Base-by-base conservation (phyloP, 2,888 invertebrate genomes). In the Rhorus exstirpatorius region DNA sequence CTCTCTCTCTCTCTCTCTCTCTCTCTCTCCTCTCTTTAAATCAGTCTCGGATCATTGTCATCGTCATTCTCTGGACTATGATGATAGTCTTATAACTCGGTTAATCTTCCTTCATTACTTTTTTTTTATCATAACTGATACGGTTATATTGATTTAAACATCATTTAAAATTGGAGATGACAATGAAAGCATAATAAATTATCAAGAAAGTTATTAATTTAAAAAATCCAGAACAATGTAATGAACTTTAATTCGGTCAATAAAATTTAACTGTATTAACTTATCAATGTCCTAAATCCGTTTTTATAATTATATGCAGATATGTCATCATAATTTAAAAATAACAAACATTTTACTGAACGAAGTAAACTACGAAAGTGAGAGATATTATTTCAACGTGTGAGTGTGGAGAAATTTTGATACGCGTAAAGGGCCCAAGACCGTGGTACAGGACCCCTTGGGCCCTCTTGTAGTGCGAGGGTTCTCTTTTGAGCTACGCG, bases 401-500 rank as follows among this genome's bases (percentile, higher is more conserved):
- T 49, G 51, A 51, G 53, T 46, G 35, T 49, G 26, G 17, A 46
- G 67, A 58, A 68, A 61, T 49, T 60, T 31, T 24, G 51, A 35
- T 46, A 38, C 53, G 31, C 60, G 60, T 60, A 46, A 53, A 76
- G 26, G 70, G 35, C 46, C 24, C 51, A 38, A 24, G 77, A 19
- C 10, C 24, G n/a, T 24, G 41, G 24, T 38, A 38, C 68, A 75
- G 55, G 49, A 38, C 35, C 68, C 70, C 77, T 77, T 41, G 44
- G 55, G 63, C 35, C 41, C 41, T 24, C 70, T 55, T 70, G 68
- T 46, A 70, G 55, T 55, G 17, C 70, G 12, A 51, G 51, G 21
- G 3, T 21, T 55, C 70, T 70, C 70, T 55, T 12, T 53, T 8
- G 2, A 6, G 6, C 53, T 41, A 14, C 38, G 24, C 24, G 41